A percentile compares a stretch with the other conserved stretches of the same genome.
phyloP scores from a whole-genome alignment of 2,888 invertebrate genomes.

The Saturnia japonica region DNA sequence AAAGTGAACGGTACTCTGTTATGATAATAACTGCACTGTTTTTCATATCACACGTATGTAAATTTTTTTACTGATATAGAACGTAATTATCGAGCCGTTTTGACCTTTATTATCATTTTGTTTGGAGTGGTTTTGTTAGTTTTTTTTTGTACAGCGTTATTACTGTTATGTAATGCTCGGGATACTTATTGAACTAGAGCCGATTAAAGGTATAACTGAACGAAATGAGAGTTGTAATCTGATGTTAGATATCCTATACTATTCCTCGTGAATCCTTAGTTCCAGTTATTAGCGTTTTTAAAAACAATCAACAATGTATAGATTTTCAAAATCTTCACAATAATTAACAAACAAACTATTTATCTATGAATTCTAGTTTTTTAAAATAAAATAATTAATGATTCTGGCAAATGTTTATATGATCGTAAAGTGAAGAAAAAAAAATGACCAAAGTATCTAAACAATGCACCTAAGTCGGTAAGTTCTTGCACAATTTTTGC shows the following conservation, averaged over 20 bases:
- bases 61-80: neutral
- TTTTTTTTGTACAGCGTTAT: neutral
- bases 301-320: too few species aligned
- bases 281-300: too few species aligned
- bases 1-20: neutral
- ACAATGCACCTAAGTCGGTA: neutral
- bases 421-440: neutral
- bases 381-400: too few species aligned
- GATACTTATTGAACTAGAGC: neutral
- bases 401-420: neutral
- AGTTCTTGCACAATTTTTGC: neutral
- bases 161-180: neutral
- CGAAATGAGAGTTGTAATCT: neutral
- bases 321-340: too few species aligned
- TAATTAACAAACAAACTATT: too few species aligned
- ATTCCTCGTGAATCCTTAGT: too few species aligned
- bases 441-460: neutral
- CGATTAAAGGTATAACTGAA: neutral
- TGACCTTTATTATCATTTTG: conserved; percentile 8
- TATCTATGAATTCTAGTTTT: too few species aligned
- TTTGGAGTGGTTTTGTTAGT: neutral
- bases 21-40: conserved; percentile 20
- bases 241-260: too few species aligned
- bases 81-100: neutral
- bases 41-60: conserved; percentile 20